These are phyloP conservation scores for Salvelinus sp. DNA, from an alignment of 2,113 vertebrate genomes.

Conservation along the genomic window DNA sequence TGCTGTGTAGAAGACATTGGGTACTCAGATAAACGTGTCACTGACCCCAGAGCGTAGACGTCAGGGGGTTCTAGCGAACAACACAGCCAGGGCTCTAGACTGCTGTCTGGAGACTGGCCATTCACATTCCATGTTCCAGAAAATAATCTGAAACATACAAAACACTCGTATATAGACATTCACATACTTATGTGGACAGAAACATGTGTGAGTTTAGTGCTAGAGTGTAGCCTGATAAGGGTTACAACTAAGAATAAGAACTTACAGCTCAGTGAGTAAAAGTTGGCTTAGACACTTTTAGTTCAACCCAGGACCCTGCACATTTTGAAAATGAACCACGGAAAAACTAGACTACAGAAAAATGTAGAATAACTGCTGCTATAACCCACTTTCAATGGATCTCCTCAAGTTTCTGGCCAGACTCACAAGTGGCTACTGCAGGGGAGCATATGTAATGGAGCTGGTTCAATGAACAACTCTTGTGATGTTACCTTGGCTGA, in stretches of 20 bases:
- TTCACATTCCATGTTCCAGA: constrained; percentile 97
- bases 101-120: constrained; percentile 90
- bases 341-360: no score
- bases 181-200: neutral
- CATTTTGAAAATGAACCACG: no score
- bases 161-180: neutral
- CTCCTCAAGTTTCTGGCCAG: neutral
- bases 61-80: constrained; percentile 86
- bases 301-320: no score
- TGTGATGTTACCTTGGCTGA: no score
- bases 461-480: no score
- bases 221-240: no score
- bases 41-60: constrained; percentile 92
- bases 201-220: no score
- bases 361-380: no score
- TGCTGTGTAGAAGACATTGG: neutral
- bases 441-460: neutral
- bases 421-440: neutral
- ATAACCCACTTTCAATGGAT: no score
- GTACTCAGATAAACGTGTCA: neutral
- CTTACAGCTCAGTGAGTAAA: no score
- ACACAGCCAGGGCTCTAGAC: constrained; percentile 84
- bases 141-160: constrained; percentile 80
- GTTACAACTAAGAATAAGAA: no score
- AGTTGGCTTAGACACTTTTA: no score